Base-by-base conservation (phyloP, 2,888 invertebrate species). In the Mermis nigrescens region DNA sequence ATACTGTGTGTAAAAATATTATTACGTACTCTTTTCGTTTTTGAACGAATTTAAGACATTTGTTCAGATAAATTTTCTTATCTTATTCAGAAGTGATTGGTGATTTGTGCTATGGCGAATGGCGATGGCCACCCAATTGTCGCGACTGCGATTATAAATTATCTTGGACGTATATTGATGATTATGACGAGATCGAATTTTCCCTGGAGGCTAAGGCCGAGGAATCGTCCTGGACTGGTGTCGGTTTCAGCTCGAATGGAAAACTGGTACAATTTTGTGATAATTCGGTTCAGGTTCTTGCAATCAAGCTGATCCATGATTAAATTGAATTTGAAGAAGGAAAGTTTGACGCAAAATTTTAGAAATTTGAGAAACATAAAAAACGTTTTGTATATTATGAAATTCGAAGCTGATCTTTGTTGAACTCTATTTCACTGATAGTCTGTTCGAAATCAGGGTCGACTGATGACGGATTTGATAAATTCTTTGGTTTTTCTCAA, bases 131-230 rank as follows among this genome's bases (percentile, higher is more conserved):
- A 12, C 59, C 63, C 15, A 68, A 66, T 24, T 71, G 71, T 60
- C n/a, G 52, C 12, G 38, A 46, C 2, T 71, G 69, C 58, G 66
- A 66, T 46, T 71, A 72, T 57, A 62, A 63, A 15, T 48, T 71
- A 46, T 45, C 64, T 1, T 71, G 71, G 71, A 67, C 65, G 61
- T 70, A 66, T 57, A 56, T 66, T 27, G 68, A 67, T 19, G 67
- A 71, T 3, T 61, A 61, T 0, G 70, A 71, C 46, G 67, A 69
- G 53, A 65, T 72, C 52, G 70, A 73, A 54, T 72, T 73, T 63
- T 66, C 67, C 1, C 57, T 72, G 22, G 70, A 70, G 56, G 70
- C 72, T 1, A 65, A 65, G 24, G 60, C 67, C 19, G 58, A 64
- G 26, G 63, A 61, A n/a, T 67, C 66, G 61, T 66, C 64, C 38